A percentile compares a stretch with the other conserved stretches of the same genome.
phyloP scores from a whole-genome alignment of 2,888 invertebrate genomes.

The Tryphoninae sp. region DNA sequence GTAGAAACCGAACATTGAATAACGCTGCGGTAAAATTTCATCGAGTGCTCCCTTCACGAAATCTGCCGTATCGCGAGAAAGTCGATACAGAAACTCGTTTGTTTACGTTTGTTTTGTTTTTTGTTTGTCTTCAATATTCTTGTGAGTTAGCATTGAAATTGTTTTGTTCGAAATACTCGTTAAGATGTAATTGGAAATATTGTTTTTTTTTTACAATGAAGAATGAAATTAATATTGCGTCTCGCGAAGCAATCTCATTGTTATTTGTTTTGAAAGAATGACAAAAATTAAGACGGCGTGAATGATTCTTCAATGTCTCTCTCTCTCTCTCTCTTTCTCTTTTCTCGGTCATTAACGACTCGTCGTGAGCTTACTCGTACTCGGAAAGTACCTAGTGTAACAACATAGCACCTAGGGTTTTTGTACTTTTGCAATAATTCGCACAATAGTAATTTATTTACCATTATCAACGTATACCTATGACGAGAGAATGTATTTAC shows the following conservation, averaged over 20 bases:
- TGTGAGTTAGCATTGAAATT: neutral
- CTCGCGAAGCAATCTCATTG: neutral
- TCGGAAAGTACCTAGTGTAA: conserved; percentile 77
- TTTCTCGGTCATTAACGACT: conserved; percentile 53
- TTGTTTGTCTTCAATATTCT: conserved; percentile 25
- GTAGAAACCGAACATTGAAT: conserved; percentile 71
- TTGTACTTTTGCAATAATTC: conserved; percentile 81
- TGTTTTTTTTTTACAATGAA: conserved; percentile 32
- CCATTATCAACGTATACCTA: conserved; percentile 70
- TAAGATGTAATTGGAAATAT: conserved; percentile 22
- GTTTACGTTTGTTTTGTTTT: conserved; percentile 1
- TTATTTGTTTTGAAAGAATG: neutral
- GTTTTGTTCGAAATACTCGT: conserved; percentile 7
- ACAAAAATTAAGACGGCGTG: conserved; percentile 37
- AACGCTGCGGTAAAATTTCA: conserved; percentile 47
- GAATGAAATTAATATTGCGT: conserved; percentile 45
- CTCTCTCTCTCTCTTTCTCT: conserved; percentile 1
- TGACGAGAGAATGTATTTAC: conserved; percentile 79
- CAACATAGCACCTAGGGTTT: conserved; percentile 81
- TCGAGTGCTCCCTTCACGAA: conserved; percentile 28
- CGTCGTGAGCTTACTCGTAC: conserved; percentile 60
- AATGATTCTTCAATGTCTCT: conserved; percentile 54
- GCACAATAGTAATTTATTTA: conserved; percentile 75
- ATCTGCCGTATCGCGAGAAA: conserved; percentile 15
- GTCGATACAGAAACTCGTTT: conserved; percentile 17